These are phyloP conservation scores for Torymus tubicola DNA, from an alignment of 2,888 invertebrate species.

Conservation along the genomic window DNA sequence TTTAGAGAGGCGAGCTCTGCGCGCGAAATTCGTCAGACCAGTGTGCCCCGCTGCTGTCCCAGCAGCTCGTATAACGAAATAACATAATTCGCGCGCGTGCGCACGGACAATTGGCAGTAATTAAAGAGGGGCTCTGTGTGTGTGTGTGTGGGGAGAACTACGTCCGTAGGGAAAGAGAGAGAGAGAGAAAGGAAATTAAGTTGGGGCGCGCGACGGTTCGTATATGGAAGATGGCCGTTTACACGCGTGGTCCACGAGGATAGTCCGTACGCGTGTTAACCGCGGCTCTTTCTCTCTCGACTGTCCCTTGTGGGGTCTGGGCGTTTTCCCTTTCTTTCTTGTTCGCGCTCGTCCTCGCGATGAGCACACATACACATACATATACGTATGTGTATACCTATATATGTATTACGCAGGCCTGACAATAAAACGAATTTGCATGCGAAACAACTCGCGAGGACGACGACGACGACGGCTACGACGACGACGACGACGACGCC, in stretches of 20 bases:
- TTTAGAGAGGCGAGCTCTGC: background rate
- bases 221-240: slow-evolving; percentile 72
- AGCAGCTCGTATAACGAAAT: slow-evolving; percentile 63
- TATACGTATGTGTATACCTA: slow-evolving; percentile 15
- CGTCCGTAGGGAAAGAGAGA: background rate
- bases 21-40: slow-evolving; percentile 10
- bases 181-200: slow-evolving; percentile 70
- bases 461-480: slow-evolving; percentile 18
- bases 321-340: slow-evolving; percentile 63
- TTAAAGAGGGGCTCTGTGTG: slow-evolving; percentile 72
- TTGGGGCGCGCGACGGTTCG: slow-evolving; percentile 60
- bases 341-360: slow-evolving; percentile 40
- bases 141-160: background rate
- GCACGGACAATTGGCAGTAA: slow-evolving; percentile 73
- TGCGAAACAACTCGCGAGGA: slow-evolving; percentile 68
- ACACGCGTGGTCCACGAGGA: slow-evolving; percentile 66
- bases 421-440: slow-evolving; percentile 75
- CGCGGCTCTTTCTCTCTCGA: no score
- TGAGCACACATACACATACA: background rate
- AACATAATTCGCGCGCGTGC: slow-evolving; percentile 73
- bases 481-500: slow-evolving; percentile 36
- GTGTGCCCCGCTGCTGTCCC: background rate
- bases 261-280: background rate
- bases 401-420: slow-evolving; percentile 46
- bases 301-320: slow-evolving; percentile 58